A percentile compares a stretch with the other conserved stretches of the same genome.
Evolutionary conservation across 2,888 invertebrate genomes (phyloP).

Genomic region (Caenorhabditis sulstoni): DNA sequence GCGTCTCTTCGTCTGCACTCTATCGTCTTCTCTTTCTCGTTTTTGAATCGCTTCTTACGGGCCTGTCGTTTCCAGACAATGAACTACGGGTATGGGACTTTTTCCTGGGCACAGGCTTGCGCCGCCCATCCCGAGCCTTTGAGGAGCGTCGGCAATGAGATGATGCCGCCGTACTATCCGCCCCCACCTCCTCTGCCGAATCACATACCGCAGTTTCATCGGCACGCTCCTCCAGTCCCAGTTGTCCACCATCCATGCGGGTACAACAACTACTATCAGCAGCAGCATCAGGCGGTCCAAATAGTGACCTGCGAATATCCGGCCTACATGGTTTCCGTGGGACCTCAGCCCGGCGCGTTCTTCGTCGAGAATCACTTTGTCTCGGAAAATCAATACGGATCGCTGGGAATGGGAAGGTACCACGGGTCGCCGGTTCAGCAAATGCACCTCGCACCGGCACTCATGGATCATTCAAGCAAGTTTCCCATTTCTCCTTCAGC

Average conservation of each 20-base stretch:
- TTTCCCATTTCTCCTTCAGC: too few species aligned
- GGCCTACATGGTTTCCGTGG: too few species aligned
- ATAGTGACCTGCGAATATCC: too few species aligned
- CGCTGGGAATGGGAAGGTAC: too few species aligned
- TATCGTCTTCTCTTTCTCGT: neutral
- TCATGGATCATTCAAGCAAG: too few species aligned
- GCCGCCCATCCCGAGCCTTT: neutral
- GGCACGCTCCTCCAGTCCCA: neutral
- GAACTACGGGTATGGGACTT: constrained; percentile 2
- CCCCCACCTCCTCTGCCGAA: neutral
- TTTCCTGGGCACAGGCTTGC: neutral
- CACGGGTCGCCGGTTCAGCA: too few species aligned
- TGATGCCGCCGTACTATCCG: constrained; percentile 3
- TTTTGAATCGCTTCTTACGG: neutral
- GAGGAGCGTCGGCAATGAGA: constrained; percentile 14
- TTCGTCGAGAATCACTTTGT: too few species aligned
- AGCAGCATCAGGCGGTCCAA: too few species aligned
- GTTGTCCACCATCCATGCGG: neutral
- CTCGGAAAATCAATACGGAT: too few species aligned
- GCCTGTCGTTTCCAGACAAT: constrained; percentile 4
- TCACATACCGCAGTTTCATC: neutral
- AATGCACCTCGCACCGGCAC: too few species aligned
- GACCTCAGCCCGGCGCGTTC: too few species aligned
- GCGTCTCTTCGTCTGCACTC: constrained; percentile 8
- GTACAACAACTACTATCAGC: too few species aligned